A percentile compares a stretch with the other conserved stretches of the same genome.
phyloP scores from a whole-genome alignment of 2,797 vertebrate genomes.

The Helostoma temminkii region DNA sequence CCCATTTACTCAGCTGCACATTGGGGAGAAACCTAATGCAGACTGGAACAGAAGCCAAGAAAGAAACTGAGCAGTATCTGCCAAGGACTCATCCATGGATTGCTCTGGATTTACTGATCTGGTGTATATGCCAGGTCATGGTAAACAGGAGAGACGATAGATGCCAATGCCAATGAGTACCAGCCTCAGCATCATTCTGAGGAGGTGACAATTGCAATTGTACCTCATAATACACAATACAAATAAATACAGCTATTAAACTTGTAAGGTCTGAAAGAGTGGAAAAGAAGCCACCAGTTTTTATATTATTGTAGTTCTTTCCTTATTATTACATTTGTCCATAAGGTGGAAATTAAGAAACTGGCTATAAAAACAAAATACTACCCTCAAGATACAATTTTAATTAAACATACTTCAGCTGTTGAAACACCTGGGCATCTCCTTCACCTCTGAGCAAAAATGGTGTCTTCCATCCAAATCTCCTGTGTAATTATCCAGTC shows the following conservation, averaged over 20 bases:
- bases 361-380: conserved; percentile 15
- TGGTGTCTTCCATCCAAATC: conserved; percentile 16
- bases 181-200: conserved; percentile 17
- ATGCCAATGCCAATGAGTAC: conserved; percentile 20
- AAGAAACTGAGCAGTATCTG: conserved; percentile 20
- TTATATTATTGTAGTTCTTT: not conserved
- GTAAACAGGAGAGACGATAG: conserved; percentile 43
- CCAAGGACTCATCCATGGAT: conserved; percentile 9
- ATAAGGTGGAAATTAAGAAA: too few species aligned
- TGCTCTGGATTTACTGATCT: conserved; percentile 34
- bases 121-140: conserved; percentile 28
- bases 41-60: conserved; percentile 11
- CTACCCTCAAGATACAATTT: conserved; percentile 1
- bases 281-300: not conserved
- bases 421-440: conserved; percentile 6
- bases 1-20: conserved; percentile 7
- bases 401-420: conserved; percentile 17
- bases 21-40: conserved; percentile 10
- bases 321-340: too few species aligned
- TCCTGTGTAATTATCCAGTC: conserved; percentile 26
- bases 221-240: too few species aligned
- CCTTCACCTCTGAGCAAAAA: conserved; percentile 26
- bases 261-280: conserved; percentile 19
- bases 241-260: too few species aligned
- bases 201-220: conserved; percentile 12